Evolutionary conservation across 2,797 vertebrate genomes (phyloP), one percentile per base, ranked within the genome.

Genomic region (Aselliscus stoliczkanus): DNA sequence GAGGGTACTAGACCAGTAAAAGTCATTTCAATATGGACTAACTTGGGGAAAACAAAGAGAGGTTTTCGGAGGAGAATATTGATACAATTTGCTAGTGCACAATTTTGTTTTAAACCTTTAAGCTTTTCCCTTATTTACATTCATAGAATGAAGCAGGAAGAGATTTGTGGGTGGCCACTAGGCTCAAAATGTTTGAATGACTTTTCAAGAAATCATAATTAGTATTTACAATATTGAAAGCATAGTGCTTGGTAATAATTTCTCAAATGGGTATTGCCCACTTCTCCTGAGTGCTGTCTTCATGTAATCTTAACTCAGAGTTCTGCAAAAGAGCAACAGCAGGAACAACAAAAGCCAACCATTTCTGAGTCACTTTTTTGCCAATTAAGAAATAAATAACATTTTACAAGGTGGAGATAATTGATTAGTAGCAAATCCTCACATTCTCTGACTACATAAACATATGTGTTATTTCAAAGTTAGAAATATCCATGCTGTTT

Each of bases 121-220:
- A 14, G 93, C 75, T 97, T 98, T 96, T 42, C 25, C n/a, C 25
- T 98, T 99, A 99, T 99, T 99, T 99, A 99, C 99, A 99, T 98
- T 99, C 99, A 98, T 98, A 99, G 97, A 99, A 98, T 98, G 98
- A 98, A 17, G 98, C 98, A 83, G 96, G 97, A 5, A 98, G 98
- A 4, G 97, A 97, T 79, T 98, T 97, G 95, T 2, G 98, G 98
- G 0, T 99, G 7, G 98, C 17, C 98, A 50, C 99, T 93, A 99
- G 97, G 9, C 98, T 99, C 96, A 99, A 94, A 90, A 98, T 98
- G 97, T 98, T 98, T 54, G 98, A 97, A 93, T 97, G 98, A 67
- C 98, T 99, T 98, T 98, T 98, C 96, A 98, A 98, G 69, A 98
- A 98, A 85, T 98, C 99, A 54, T 99, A 98, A 23, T 99, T 99